phyloP scores from a whole-genome alignment of 2,113 vertebrate genomes.

The Equus przewalskii region DNA sequence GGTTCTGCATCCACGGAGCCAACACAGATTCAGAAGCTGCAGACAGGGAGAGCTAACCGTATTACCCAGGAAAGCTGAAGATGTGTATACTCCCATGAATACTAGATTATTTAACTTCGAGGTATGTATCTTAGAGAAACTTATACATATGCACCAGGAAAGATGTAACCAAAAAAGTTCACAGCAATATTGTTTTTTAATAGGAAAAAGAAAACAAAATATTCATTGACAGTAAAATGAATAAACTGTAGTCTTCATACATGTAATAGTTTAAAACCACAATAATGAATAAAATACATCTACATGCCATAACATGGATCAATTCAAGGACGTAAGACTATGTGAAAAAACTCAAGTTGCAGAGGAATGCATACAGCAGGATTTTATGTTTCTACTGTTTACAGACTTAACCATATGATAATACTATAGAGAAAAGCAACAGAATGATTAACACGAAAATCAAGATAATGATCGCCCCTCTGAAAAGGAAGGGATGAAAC shows the following conservation, averaged over 20 bases:
- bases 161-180: background rate
- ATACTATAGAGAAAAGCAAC: background rate
- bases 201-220: conserved; percentile 6
- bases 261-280: background rate
- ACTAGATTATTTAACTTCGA: background rate
- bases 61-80: background rate
- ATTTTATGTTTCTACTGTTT: background rate
- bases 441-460: background rate
- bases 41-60: no score
- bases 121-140: background rate
- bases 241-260: background rate
- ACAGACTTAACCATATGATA: background rate
- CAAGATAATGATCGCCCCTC: background rate
- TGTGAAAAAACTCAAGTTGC: background rate
- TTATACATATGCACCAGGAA: background rate
- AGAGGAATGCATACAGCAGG: background rate
- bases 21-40: no score
- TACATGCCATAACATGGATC: background rate
- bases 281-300: background rate
- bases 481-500: background rate
- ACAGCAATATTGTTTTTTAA: background rate
- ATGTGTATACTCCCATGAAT: background rate
- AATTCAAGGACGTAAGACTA: background rate
- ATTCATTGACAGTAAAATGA: background rate
- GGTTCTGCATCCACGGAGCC: no score